These are phyloP conservation scores for Latrodectus elegans DNA, from an alignment of 2,888 invertebrate genomes.

Conservation along the genomic window DNA sequence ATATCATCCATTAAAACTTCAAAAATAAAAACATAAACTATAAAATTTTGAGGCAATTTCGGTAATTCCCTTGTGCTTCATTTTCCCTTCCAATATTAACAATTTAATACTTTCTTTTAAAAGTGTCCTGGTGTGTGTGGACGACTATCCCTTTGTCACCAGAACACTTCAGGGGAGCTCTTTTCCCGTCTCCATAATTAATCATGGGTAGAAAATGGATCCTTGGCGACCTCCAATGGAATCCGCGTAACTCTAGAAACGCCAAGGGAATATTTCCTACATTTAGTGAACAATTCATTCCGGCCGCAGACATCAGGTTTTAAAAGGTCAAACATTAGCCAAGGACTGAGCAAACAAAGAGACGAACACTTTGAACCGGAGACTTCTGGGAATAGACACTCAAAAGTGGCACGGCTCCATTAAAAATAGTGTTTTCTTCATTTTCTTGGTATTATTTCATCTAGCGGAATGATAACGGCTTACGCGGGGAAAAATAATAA, in stretches of 20 bases:
- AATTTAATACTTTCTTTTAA: too few relatives aligned
- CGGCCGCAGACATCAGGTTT: background rate
- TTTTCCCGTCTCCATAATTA: background rate
- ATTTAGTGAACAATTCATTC: background rate
- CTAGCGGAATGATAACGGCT: background rate
- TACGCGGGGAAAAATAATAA: background rate
- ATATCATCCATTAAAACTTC: too few relatives aligned
- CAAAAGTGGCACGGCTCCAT: background rate
- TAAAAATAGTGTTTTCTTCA: background rate
- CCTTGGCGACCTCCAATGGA: background rate
- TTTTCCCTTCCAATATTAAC: too few relatives aligned
- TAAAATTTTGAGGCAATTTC: too few relatives aligned
- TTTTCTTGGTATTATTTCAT: background rate
- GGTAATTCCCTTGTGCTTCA: too few relatives aligned
- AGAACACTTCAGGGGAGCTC: background rate
- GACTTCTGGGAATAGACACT: background rate
- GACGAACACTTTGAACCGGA: constrained; percentile 1
- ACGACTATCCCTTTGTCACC: background rate
- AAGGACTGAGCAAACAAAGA: constrained; percentile 5
- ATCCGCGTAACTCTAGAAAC: background rate
- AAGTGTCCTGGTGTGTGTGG: too few relatives aligned
- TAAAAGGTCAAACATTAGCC: constrained; percentile 3
- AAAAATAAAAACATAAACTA: too few relatives aligned
- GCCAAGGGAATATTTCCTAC: background rate
- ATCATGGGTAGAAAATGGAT: constrained; percentile 1